A percentile compares a stretch with the other conserved stretches of the same genome.
phyloP scores from a whole-genome alignment of 2,888 invertebrate species.

The Dorcus hopei region DNA sequence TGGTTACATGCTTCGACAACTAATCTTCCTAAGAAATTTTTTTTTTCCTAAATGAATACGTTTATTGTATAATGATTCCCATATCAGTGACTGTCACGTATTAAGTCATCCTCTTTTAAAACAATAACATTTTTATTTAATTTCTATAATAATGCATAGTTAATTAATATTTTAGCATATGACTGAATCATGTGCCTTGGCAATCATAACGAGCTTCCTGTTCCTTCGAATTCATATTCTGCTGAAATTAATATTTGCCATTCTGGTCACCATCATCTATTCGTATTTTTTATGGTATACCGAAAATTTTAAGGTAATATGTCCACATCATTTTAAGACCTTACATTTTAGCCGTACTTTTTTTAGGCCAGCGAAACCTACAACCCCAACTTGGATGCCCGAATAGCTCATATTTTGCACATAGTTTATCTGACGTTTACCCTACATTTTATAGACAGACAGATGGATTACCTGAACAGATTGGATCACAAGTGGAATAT shows the following conservation, averaged over 20 bases:
- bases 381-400: constrained; percentile 66
- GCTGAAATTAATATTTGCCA: constrained; percentile 72
- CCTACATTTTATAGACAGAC: constrained; percentile 81
- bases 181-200: constrained; percentile 65
- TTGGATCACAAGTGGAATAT: constrained; percentile 79
- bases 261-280: constrained; percentile 63
- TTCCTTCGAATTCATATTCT: constrained; percentile 83
- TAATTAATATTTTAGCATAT: constrained; percentile 60
- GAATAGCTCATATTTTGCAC: constrained; percentile 70
- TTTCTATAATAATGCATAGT: background rate
- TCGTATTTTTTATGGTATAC: constrained; percentile 65
- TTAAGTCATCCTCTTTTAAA: too few species aligned
- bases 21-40: too few species aligned
- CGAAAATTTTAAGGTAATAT: constrained; percentile 48
- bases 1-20: too few species aligned
- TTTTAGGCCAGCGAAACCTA: constrained; percentile 63
- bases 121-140: background rate
- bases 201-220: constrained; percentile 69
- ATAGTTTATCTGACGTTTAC: constrained; percentile 72
- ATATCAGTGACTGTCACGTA: too few species aligned
- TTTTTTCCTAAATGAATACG: too few species aligned
- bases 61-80: too few species aligned
- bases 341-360: background rate
- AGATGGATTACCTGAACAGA: constrained; percentile 84
- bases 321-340: background rate